Conservation (phyloP, 2,113 vertebrate genomes). For the Chelonoidis abingdonii region DNA sequence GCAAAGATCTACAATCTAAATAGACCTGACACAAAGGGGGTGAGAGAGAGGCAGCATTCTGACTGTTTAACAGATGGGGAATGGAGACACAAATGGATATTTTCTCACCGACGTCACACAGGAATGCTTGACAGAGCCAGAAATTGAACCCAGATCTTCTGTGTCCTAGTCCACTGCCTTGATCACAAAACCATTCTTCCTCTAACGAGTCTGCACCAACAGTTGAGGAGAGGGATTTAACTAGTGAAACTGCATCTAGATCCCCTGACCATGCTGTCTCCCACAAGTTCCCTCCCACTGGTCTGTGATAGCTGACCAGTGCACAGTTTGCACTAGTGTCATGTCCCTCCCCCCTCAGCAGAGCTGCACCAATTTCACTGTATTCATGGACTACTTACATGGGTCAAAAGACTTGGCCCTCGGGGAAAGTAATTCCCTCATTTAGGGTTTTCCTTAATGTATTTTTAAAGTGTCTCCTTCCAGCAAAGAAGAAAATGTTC, state of each 20-base stretch:
- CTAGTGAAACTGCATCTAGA: background rate
- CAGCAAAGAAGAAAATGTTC: background rate
- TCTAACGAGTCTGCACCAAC: background rate
- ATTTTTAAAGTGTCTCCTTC: background rate
- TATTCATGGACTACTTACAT: background rate
- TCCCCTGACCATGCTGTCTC: background rate
- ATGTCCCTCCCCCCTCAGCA: background rate
- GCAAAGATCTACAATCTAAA: background rate
- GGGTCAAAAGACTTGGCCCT: background rate
- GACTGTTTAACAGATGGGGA: background rate
- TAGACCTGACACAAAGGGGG: rapidly evolving
- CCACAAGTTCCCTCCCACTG: background rate
- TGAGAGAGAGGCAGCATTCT: background rate
- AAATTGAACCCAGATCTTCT: background rate
- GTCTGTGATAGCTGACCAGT: background rate
- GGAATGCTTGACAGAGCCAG: background rate
- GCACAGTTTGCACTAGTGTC: background rate
- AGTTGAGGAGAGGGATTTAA: background rate
- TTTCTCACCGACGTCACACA: background rate
- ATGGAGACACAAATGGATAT: background rate
- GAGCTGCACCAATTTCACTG: background rate
- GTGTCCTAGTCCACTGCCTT: background rate
- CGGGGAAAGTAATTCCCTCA: background rate
- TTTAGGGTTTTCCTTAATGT: background rate
- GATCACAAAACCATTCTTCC: background rate